These are phyloP conservation scores for Thera britannica DNA, from an alignment of 2,888 invertebrate genomes.

Conservation along the genomic window DNA sequence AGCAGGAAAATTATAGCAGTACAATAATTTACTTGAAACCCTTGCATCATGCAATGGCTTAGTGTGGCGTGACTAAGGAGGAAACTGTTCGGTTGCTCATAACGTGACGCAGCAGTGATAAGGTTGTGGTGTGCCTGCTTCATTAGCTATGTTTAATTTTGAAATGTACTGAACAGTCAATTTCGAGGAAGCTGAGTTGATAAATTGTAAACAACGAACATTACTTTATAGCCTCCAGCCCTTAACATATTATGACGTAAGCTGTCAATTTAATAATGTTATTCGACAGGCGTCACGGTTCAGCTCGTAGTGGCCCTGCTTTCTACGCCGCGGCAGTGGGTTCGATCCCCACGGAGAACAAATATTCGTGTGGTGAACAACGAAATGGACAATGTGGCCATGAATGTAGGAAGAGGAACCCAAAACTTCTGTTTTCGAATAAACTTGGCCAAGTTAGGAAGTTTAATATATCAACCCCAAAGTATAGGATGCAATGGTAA, in stretches of 20 bases:
- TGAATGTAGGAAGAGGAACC: too few relatives aligned
- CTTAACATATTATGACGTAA: too few relatives aligned
- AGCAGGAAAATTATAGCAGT: slow-evolving; percentile 44
- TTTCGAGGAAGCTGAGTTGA: slow-evolving; percentile 5
- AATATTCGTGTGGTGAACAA: too few relatives aligned
- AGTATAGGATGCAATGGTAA: background rate
- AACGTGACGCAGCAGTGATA: slow-evolving; percentile 41
- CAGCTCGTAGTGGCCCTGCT: too few relatives aligned
- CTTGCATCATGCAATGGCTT: slow-evolving; percentile 32
- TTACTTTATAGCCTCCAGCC: too few relatives aligned
- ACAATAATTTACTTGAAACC: slow-evolving; percentile 11
- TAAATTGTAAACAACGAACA: background rate
- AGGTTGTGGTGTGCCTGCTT: slow-evolving; percentile 19
- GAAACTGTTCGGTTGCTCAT: slow-evolving; percentile 33
- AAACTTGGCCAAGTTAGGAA: background rate
- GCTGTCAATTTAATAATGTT: too few relatives aligned
- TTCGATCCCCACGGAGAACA: too few relatives aligned
- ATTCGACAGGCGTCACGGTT: too few relatives aligned
- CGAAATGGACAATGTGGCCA: too few relatives aligned
- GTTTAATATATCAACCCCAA: background rate
- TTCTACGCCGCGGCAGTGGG: too few relatives aligned
- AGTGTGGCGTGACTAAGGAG: slow-evolving; percentile 48
- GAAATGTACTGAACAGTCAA: slow-evolving; percentile 5
- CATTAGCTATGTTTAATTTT: slow-evolving; percentile 5
- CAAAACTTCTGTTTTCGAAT: background rate